Conservation (phyloP, 1,140 invertebrate species). For the Antheraea mylitta region DNA sequence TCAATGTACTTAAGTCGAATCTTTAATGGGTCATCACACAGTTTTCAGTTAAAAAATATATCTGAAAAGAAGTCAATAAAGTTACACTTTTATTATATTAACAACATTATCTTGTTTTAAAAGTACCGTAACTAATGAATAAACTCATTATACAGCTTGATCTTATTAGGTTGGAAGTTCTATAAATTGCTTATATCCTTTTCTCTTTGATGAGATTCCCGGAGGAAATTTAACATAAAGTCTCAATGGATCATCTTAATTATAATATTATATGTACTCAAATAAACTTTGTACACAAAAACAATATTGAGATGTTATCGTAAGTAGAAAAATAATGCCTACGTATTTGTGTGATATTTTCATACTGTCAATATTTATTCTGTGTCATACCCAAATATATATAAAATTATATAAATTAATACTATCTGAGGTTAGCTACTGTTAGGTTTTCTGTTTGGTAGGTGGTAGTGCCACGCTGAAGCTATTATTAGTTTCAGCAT, state of each 20-base stretch:
- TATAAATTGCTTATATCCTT: not conserved
- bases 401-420: too few species aligned
- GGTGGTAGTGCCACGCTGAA: too few species aligned
- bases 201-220: not conserved
- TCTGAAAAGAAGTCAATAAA: not conserved
- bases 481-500: too few species aligned
- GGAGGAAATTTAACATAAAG: conserved; percentile 1
- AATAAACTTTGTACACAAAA: not conserved
- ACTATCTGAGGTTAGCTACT: too few species aligned
- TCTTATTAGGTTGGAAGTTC: not conserved
- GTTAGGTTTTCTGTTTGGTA: too few species aligned
- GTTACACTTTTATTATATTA: not conserved
- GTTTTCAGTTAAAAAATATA: not conserved
- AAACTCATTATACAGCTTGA: not conserved
- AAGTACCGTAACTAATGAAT: not conserved
- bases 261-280: conserved; percentile 1
- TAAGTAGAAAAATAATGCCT: not conserved
- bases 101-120: not conserved
- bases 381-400: too few species aligned
- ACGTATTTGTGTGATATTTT: not conserved
- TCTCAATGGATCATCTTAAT: not conserved
- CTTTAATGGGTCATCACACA: too few species aligned
- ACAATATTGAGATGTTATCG: not conserved
- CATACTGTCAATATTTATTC: too few species aligned
- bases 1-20: too few species aligned